Percentiles rank a stretch among this genome's conserved stretches.
phyloP scores from a whole-genome alignment of 2,797 vertebrate species.

The Ctenopoma multispine region DNA sequence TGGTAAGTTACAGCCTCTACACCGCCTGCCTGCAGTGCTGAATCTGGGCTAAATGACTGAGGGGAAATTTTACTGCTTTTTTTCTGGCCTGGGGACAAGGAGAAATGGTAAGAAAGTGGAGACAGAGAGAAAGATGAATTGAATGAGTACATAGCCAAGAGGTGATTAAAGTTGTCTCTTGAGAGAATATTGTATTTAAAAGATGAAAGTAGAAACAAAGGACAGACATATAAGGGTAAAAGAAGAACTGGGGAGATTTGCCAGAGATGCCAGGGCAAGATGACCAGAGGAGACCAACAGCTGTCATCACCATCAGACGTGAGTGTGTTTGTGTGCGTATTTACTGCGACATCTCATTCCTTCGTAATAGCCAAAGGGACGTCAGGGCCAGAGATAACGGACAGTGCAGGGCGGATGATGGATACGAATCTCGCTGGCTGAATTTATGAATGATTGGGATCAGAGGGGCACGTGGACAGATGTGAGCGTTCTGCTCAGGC shows the following conservation, averaged over 20 bases:
- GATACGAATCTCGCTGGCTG: constrained; percentile 69
- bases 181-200: not conserved
- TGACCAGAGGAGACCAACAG: constrained; percentile 20
- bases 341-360: constrained; percentile 69
- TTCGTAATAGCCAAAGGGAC: constrained; percentile 68
- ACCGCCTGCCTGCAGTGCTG: constrained; percentile 56
- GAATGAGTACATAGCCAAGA: not conserved
- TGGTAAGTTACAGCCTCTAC: constrained; percentile 73
- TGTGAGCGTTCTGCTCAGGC: constrained; percentile 47
- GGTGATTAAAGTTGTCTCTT: not conserved
- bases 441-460: constrained; percentile 86
- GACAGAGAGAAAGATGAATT: constrained; percentile 20
- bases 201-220: not conserved
- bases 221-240: not conserved
- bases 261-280: constrained; percentile 10
- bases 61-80: constrained; percentile 65
- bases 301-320: constrained; percentile 27
- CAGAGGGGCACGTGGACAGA: constrained; percentile 74
- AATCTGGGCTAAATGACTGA: constrained; percentile 71
- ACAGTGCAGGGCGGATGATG: constrained; percentile 56
- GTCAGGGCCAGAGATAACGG: constrained; percentile 57
- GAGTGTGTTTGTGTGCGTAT: constrained; percentile 37
- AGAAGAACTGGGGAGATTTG: not conserved
- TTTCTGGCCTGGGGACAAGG: constrained; percentile 38
- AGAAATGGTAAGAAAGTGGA: constrained; percentile 45